A percentile compares a stretch with the other conserved stretches of the same genome.
Evolutionary conservation across 2,113 vertebrate species (phyloP).

Genomic region (Notarius lentiginosus): DNA sequence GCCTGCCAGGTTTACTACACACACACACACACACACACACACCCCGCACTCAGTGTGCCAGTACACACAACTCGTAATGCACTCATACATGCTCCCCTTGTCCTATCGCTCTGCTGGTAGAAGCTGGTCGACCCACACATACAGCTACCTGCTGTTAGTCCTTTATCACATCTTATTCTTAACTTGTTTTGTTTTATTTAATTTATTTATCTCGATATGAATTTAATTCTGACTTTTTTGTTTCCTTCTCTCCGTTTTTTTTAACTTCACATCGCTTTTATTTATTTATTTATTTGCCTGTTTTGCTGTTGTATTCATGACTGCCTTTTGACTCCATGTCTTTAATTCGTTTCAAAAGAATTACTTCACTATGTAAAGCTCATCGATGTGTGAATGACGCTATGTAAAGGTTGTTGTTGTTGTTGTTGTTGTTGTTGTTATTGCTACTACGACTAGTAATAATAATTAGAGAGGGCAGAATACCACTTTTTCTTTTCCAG

Average conservation of each 20-base stretch:
- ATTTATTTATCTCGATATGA: neutral
- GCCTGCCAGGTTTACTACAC: slow-evolving; percentile 30
- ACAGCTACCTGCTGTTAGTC: neutral
- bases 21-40: slow-evolving; percentile 30
- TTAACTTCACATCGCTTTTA: neutral
- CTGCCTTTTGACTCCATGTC: neutral
- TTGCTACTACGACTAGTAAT: neutral
- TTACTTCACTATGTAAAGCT: too few relatives aligned
- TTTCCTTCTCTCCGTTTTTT: neutral
- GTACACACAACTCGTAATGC: slow-evolving; percentile 20
- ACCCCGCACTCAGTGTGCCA: slow-evolving; percentile 26
- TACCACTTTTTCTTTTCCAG: neutral
- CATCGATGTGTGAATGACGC: too few relatives aligned
- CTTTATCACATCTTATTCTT: neutral
- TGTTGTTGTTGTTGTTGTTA: neutral
- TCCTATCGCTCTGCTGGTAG: neutral
- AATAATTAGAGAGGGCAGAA: neutral
- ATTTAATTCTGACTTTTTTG: neutral
- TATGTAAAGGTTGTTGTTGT: too few relatives aligned
- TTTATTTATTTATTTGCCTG: neutral
- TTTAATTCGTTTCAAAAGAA: too few relatives aligned
- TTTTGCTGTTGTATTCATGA: neutral
- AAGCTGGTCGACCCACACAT: slow-evolving; percentile 2
- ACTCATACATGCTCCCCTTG: slow-evolving; percentile 19
- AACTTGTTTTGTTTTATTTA: neutral